phyloP scores from a whole-genome alignment of 2,888 invertebrate genomes.

The Lithosia quadra region DNA sequence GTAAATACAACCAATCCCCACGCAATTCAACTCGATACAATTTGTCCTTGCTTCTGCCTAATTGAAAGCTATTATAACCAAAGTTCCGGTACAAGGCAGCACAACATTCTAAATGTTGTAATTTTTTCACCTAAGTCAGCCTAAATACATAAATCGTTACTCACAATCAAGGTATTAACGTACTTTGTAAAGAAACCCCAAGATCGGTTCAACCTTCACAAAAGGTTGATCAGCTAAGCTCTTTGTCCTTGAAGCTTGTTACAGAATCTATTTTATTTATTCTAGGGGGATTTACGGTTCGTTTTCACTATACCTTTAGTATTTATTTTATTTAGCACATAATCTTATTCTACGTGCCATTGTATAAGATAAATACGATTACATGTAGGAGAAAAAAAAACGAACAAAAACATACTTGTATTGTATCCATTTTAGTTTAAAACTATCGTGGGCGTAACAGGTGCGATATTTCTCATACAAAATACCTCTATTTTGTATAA shows the following conservation, averaged over 20 bases:
- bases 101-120: background rate
- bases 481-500: background rate
- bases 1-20: no score
- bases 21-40: background rate
- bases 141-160: background rate
- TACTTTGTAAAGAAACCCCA: slow-evolving; percentile 23
- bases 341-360: background rate
- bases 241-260: slow-evolving; percentile 38
- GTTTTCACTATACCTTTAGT: background rate
- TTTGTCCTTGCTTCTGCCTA: no score
- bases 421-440: background rate
- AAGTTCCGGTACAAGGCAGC: background rate
- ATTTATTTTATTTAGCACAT: background rate
- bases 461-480: no score
- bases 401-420: background rate
- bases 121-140: background rate
- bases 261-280: slow-evolving; percentile 33
- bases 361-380: background rate
- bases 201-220: slow-evolving; percentile 27
- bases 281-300: slow-evolving; percentile 11
- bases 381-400: background rate
- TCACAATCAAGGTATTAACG: slow-evolving; percentile 36
- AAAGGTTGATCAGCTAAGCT: slow-evolving; percentile 44
- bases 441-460: background rate
- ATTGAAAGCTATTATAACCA: background rate